These are phyloP conservation scores for Shargacucullia verbasci DNA, from an alignment of 2,888 invertebrate species.

Conservation along the genomic window DNA sequence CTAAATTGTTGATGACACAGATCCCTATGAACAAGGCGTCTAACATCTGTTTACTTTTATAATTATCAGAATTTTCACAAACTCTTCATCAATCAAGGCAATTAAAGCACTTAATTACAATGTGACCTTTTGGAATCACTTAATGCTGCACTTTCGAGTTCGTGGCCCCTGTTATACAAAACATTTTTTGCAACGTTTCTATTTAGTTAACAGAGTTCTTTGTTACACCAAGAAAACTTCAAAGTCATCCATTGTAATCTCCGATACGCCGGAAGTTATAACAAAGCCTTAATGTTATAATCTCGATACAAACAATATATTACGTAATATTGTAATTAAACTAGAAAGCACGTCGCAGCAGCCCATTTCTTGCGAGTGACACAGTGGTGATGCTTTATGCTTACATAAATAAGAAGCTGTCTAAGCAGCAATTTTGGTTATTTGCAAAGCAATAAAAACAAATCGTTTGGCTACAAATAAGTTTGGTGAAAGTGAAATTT, in stretches of 20 bases:
- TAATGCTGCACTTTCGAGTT: conserved; percentile 44
- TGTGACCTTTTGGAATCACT: conserved; percentile 30
- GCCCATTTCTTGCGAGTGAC: conserved; percentile 53
- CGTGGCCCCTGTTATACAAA: conserved; percentile 36
- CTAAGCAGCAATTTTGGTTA: conserved; percentile 75
- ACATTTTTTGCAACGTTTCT: conserved; percentile 33
- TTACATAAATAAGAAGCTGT: conserved; percentile 73
- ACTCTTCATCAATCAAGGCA: conserved; percentile 12
- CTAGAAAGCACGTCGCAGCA: conserved; percentile 69
- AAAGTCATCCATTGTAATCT: conserved; percentile 52
- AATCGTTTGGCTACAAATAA: conserved; percentile 68
- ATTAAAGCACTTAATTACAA: conserved; percentile 11
- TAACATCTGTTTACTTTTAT: too few species aligned
- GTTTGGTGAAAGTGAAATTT: conserved; percentile 83
- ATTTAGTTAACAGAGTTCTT: conserved; percentile 48
- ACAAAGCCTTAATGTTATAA: conserved; percentile 57
- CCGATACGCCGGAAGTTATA: conserved; percentile 53
- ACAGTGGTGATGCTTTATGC: conserved; percentile 75
- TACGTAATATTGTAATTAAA: conserved; percentile 71
- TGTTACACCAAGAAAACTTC: conserved; percentile 34
- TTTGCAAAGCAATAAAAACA: conserved; percentile 73
- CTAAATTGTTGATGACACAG: too few species aligned
- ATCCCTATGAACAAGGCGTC: too few species aligned
- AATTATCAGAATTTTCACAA: neutral
- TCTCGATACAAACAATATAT: conserved; percentile 63